Percentiles rank a stretch among this genome's conserved stretches.
phyloP scores from a whole-genome alignment of 2,888 invertebrate species.

The Drosophila prolongata region DNA sequence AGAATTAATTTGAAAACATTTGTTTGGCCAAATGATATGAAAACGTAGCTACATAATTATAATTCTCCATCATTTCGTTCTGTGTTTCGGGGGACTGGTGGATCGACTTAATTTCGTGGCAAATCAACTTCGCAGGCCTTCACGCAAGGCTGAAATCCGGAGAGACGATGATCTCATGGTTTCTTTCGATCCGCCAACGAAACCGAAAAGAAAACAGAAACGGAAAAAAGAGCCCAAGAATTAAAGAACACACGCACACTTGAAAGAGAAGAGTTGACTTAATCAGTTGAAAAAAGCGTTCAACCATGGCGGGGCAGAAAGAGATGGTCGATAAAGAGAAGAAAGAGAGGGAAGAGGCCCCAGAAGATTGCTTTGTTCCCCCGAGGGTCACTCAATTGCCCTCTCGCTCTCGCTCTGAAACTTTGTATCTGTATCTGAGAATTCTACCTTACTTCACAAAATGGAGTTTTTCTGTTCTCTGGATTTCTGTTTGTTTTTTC shows the following conservation, averaged over 20 bases:
- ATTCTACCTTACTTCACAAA: slow-evolving; percentile 67
- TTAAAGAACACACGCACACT: slow-evolving; percentile 53
- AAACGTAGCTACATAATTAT: background rate
- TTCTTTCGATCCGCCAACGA: slow-evolving; percentile 62
- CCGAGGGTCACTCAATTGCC: slow-evolving; percentile 77
- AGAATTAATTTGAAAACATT: too few species aligned
- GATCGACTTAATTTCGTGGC: slow-evolving; percentile 80
- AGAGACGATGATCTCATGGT: slow-evolving; percentile 80
- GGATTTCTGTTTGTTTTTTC: slow-evolving; percentile 4
- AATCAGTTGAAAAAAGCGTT: slow-evolving; percentile 79
- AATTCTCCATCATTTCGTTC: background rate
- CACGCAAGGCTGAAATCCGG: slow-evolving; percentile 72
- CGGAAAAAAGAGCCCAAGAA: slow-evolving; percentile 24
- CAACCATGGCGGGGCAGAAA: slow-evolving; percentile 66
- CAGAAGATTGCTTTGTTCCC: slow-evolving; percentile 75
- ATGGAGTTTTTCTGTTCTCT: slow-evolving; percentile 70
- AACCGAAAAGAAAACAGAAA: slow-evolving; percentile 36
- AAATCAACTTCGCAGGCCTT: slow-evolving; percentile 75
- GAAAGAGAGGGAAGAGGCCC: slow-evolving; percentile 51
- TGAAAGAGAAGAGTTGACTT: slow-evolving; percentile 73
- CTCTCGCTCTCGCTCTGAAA: slow-evolving; percentile 39
- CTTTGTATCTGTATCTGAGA: slow-evolving; percentile 70
- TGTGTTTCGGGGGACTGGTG: slow-evolving; percentile 20
- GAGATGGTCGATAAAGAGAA: slow-evolving; percentile 6
- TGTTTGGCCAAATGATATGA: background rate